Evolutionary conservation across 2,113 vertebrate genomes (phyloP).

Genomic region (Chaetorhynchus papuensis): DNA sequence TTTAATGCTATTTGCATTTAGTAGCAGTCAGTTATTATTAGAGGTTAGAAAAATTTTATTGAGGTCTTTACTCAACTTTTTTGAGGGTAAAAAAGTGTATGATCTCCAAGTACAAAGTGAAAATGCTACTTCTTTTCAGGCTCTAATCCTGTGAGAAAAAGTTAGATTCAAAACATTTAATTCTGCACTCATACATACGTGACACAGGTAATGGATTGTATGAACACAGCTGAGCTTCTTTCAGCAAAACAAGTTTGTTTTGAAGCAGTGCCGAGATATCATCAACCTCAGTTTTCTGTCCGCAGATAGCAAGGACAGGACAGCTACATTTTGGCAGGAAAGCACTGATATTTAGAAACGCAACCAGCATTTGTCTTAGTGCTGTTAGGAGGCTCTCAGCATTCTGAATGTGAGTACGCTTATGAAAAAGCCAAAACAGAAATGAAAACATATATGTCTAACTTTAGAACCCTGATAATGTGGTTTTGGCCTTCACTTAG

Average conservation of each 20-base stretch:
- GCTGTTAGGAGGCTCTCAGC: background rate
- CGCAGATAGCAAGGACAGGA: background rate
- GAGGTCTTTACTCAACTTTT: background rate
- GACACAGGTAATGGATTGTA: background rate
- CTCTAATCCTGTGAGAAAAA: background rate
- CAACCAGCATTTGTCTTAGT: background rate
- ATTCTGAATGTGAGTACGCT: background rate
- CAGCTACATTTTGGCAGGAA: background rate
- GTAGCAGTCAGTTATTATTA: background rate
- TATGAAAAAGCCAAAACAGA: background rate
- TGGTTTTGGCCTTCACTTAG: background rate
- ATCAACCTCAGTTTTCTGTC: background rate
- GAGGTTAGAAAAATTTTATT: background rate
- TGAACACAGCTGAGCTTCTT: background rate
- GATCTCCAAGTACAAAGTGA: background rate
- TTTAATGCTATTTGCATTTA: background rate
- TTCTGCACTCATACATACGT: rapidly evolving
- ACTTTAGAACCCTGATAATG: background rate
- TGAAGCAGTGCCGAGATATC: background rate
- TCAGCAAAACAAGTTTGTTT: background rate
- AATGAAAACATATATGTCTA: background rate
- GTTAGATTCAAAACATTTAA: background rate
- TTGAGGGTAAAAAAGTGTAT: background rate
- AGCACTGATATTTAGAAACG: background rate
- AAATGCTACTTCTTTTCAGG: background rate